Percentiles rank a stretch among this genome's conserved stretches.
Evolutionary conservation across 2,113 vertebrate genomes (phyloP).

Genomic region (Anseranas semipalmata): DNA sequence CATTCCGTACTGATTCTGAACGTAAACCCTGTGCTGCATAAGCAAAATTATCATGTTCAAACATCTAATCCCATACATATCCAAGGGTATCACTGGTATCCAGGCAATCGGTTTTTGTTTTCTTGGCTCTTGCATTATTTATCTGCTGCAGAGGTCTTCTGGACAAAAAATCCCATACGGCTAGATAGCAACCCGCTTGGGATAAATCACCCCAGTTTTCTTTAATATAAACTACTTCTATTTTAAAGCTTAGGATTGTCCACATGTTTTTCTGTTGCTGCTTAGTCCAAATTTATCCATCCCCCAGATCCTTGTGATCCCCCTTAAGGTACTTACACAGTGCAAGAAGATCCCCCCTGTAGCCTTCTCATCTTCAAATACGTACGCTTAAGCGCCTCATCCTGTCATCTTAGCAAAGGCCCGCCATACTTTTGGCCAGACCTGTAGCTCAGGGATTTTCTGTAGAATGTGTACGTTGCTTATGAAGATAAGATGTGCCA

Average conservation of each 20-base stretch:
- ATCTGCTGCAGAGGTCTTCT: background rate
- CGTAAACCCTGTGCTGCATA: background rate
- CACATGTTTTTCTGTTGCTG: slow-evolving; percentile 24
- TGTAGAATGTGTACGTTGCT: background rate
- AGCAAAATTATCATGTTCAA: background rate
- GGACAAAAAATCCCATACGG: background rate
- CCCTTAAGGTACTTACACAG: slow-evolving; percentile 63
- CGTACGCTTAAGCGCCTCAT: slow-evolving; percentile 22
- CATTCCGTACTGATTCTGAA: background rate
- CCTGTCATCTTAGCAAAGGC: slow-evolving; percentile 47
- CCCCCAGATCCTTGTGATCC: slow-evolving; percentile 65
- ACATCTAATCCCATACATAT: slow-evolving; percentile 21
- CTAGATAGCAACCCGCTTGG: background rate
- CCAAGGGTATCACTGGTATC: background rate
- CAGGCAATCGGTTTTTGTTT: slow-evolving; percentile 1
- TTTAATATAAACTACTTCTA: slow-evolving; percentile 9
- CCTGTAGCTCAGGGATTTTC: background rate
- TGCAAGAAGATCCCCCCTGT: slow-evolving; percentile 64
- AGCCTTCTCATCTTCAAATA: slow-evolving; percentile 64
- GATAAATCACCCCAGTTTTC: background rate
- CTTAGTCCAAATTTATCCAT: slow-evolving; percentile 56
- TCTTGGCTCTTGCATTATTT: background rate
- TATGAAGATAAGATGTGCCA: background rate
- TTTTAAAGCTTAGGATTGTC: slow-evolving; percentile 27
- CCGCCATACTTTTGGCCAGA: background rate